phyloP scores from a whole-genome alignment of 2,113 vertebrate genomes.

The Tyto alba region DNA sequence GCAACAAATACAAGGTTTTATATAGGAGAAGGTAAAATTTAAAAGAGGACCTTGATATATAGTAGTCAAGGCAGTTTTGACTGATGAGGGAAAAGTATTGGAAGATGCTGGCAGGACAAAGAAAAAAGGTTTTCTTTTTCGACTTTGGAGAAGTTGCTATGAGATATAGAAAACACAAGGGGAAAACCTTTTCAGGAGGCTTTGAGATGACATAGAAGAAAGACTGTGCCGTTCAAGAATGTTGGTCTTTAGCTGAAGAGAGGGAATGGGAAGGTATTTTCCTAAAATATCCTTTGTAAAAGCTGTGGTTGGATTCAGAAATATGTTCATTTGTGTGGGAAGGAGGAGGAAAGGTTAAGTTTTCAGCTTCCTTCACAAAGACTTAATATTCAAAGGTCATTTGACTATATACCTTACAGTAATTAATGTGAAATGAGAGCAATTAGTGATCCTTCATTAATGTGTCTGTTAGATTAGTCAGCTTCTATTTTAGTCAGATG shows the following conservation, averaged over 20 bases:
- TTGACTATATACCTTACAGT: neutral
- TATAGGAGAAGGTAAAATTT: neutral
- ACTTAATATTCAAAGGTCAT: neutral
- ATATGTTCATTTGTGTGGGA: neutral
- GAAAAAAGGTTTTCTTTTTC: neutral
- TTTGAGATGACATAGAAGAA: neutral
- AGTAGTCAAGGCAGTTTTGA: neutral
- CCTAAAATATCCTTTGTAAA: neutral
- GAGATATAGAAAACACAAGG: neutral
- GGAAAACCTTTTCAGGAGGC: neutral
- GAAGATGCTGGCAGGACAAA: neutral
- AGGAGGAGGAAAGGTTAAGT: neutral
- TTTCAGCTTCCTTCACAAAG: neutral
- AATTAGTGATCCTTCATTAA: slow-evolving; percentile 17
- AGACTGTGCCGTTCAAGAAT: neutral
- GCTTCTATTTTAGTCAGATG: slow-evolving; percentile 22
- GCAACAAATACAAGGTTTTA: neutral
- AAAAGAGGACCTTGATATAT: neutral
- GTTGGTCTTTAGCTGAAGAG: neutral
- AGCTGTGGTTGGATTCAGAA: neutral
- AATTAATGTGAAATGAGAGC: slow-evolving; percentile 22
- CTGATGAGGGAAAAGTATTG: neutral
- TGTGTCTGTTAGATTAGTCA: neutral
- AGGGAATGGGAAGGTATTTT: neutral
- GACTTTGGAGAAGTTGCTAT: neutral